Evolutionary conservation across 2,113 vertebrate genomes (phyloP).

Genomic region (Procavia capensis): DNA sequence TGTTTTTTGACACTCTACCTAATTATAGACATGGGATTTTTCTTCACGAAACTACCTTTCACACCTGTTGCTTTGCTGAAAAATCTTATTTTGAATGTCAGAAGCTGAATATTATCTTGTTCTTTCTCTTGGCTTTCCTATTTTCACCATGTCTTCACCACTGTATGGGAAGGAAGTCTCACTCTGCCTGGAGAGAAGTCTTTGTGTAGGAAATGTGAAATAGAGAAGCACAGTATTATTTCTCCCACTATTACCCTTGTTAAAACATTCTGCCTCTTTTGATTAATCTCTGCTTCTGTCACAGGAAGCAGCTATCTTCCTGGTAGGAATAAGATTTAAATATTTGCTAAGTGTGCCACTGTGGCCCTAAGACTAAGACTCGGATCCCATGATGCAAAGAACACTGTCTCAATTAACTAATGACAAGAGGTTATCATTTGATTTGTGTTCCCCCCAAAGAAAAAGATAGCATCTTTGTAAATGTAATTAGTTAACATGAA

Average conservation of each 20-base stretch:
- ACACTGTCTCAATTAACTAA: not conserved
- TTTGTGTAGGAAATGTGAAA: not conserved
- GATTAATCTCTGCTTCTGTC: not conserved
- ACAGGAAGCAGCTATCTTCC: not conserved
- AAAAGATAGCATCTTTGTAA: not conserved
- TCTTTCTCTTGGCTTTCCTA: conserved; percentile 13
- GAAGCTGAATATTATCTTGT: conserved; percentile 5
- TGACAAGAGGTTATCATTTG: not conserved
- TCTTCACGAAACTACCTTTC: conserved; percentile 33
- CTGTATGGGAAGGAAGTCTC: not conserved
- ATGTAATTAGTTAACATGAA: not conserved
- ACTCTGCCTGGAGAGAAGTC: not conserved
- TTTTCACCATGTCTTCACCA: not conserved
- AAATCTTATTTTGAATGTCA: conserved; percentile 40
- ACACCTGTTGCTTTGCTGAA: not conserved
- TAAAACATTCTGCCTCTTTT: not conserved
- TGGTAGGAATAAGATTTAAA: not conserved
- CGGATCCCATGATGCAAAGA: not conserved
- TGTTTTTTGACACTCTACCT: conserved; percentile 3
- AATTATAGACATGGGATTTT: conserved; percentile 36
- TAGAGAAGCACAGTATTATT: not conserved
- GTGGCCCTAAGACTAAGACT: not conserved
- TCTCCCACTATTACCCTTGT: not conserved
- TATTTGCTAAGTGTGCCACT: not conserved
- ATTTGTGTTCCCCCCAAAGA: not conserved